Evolutionary conservation across 2,888 invertebrate species (phyloP).

Genomic region (Agrotis puta): DNA sequence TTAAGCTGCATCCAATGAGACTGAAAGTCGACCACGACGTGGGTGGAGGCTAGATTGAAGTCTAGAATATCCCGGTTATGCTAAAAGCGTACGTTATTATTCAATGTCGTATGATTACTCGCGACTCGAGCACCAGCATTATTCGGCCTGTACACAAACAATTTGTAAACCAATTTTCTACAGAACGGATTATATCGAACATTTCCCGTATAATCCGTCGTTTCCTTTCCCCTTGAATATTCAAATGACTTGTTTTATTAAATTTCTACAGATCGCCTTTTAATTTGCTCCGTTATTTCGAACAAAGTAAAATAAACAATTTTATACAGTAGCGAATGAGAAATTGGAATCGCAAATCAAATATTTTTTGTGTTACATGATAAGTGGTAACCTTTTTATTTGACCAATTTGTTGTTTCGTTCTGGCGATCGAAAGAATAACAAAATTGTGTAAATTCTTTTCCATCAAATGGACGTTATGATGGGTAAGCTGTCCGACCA

Average conservation of each 20-base stretch:
- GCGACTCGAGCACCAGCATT: background rate
- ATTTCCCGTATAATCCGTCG: slow-evolving; percentile 67
- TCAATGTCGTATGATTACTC: background rate
- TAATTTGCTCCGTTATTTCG: slow-evolving; percentile 62
- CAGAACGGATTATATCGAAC: slow-evolving; percentile 69
- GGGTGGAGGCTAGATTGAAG: background rate
- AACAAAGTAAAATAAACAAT: slow-evolving; percentile 54
- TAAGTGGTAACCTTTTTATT: slow-evolving; percentile 36
- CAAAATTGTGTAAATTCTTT: slow-evolving; percentile 3
- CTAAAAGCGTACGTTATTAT: background rate
- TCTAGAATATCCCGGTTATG: background rate
- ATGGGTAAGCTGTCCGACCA: too few relatives aligned
- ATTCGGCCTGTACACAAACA: slow-evolving; percentile 44
- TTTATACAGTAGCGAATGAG: slow-evolving; percentile 27
- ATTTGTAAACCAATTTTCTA: slow-evolving; percentile 64
- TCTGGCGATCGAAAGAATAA: slow-evolving; percentile 10
- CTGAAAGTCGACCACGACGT: too few relatives aligned
- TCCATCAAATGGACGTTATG: background rate
- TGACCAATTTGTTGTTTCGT: slow-evolving; percentile 26
- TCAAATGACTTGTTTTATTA: slow-evolving; percentile 73
- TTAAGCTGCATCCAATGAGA: too few relatives aligned
- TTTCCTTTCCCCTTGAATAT: slow-evolving; percentile 71
- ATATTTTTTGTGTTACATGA: slow-evolving; percentile 21
- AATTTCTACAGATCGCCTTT: slow-evolving; percentile 70
- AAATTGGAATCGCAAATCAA: slow-evolving; percentile 49